These are phyloP conservation scores for Limnodromus scolopaceus DNA, from an alignment of 2,797 vertebrate genomes.

Conservation along the genomic window DNA sequence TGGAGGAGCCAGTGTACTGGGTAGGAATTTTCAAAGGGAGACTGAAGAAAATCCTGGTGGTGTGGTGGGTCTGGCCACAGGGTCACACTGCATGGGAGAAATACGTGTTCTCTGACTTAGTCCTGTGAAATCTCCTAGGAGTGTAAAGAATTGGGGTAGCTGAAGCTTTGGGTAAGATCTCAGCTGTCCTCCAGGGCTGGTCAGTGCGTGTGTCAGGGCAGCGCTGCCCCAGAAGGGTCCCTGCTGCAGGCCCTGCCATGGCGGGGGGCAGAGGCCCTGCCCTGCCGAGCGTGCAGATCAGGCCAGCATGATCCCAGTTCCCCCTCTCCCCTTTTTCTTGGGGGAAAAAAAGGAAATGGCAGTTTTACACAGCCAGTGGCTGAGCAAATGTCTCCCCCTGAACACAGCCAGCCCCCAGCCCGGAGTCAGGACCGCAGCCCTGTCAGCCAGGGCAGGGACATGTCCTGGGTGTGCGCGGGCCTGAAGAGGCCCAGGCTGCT, in stretches of 20 bases:
- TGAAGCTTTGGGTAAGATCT: not conserved
- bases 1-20: not conserved
- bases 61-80: not conserved
- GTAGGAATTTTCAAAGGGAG: not conserved
- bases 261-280: not conserved
- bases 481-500: not conserved
- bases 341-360: not conserved
- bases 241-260: not conserved
- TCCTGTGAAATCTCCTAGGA: not conserved
- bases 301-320: rapidly evolving
- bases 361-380: not conserved
- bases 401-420: not conserved
- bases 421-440: not conserved
- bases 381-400: not conserved
- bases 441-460: not conserved
- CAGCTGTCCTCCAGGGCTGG: not conserved
- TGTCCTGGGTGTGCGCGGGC: rapidly evolving
- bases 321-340: not conserved
- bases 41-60: not conserved
- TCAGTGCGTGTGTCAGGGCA: not conserved
- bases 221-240: not conserved
- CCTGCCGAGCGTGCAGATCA: rapidly evolving
- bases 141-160: not conserved
- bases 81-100: rapidly evolving
- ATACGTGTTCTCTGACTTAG: not conserved